phyloP scores from a whole-genome alignment of 2,113 vertebrate species.

The Suricata suricatta region DNA sequence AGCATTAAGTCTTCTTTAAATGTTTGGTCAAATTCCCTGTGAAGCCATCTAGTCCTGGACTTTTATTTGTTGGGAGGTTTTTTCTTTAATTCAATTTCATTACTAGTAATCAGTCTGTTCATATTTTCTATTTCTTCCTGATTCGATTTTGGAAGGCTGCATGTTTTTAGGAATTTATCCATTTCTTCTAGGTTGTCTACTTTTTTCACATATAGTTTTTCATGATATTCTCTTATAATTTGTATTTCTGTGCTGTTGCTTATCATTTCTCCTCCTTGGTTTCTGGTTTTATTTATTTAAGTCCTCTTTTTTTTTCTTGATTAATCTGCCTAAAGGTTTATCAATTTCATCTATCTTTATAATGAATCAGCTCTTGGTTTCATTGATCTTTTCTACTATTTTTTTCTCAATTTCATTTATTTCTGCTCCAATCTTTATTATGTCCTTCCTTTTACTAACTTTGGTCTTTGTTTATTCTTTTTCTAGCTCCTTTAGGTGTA shows the following conservation, averaged over 20 bases:
- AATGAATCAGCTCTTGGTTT: not conserved
- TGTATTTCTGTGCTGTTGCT: not conserved
- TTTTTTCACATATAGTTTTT: too few species aligned
- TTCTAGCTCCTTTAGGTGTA: not conserved
- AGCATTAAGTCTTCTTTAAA: not conserved
- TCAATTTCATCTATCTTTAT: not conserved
- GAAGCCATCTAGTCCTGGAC: not conserved
- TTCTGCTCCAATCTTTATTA: not conserved
- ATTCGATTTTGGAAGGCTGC: too few species aligned
- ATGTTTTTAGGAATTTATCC: too few species aligned
- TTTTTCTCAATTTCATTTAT: not conserved
- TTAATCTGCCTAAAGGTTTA: not conserved
- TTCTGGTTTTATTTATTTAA: not conserved
- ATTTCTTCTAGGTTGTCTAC: too few species aligned
- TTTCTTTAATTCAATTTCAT: not conserved
- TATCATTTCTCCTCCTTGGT: not conserved
- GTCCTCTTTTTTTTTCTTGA: not conserved
- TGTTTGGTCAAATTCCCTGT: not conserved
- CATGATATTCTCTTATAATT: not conserved
- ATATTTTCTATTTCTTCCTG: not conserved
- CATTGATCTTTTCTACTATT: not conserved
- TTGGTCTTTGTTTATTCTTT: not conserved
- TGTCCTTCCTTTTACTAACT: not conserved
- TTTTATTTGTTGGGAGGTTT: not conserved
- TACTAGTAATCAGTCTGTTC: not conserved